Conservation (phyloP, 2,797 vertebrate genomes). For the Betta splendens region DNA sequence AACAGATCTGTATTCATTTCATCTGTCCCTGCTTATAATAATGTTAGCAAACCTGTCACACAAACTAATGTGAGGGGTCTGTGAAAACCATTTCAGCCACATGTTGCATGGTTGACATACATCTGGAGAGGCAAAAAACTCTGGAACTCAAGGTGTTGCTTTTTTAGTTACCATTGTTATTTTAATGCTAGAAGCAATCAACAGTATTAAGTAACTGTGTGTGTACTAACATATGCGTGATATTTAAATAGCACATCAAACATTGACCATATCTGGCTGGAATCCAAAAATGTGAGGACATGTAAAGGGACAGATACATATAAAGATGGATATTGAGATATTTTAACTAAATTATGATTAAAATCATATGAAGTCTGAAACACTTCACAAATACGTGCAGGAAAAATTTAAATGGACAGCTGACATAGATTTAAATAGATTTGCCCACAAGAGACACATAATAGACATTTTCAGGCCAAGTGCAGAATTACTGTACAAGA, state of each 20-base stretch:
- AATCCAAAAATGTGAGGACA: background rate
- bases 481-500: slow-evolving; percentile 1
- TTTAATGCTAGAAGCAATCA: background rate
- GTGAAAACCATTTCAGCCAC: slow-evolving; percentile 14
- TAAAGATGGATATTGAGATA: slow-evolving; percentile 5
- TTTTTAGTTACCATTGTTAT: background rate
- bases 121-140: slow-evolving; percentile 9
- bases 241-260: background rate
- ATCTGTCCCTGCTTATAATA: slow-evolving; percentile 12
- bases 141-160: slow-evolving; percentile 4
- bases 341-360: background rate
- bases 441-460: slow-evolving; percentile 28
- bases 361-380: background rate
- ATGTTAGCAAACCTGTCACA: slow-evolving; percentile 24
- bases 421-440: slow-evolving; percentile 52
- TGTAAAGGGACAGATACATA: background rate
- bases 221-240: background rate
- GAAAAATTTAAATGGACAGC: slow-evolving; percentile 26
- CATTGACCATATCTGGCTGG: background rate
- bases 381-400: slow-evolving; percentile 3
- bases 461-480: slow-evolving; percentile 38
- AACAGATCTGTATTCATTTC: slow-evolving; percentile 31
- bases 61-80: slow-evolving; percentile 12
- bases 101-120: slow-evolving; percentile 10
- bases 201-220: background rate